Conservation (phyloP, 92 coral and sea anemone species). For the Porites cylindrica region DNA sequence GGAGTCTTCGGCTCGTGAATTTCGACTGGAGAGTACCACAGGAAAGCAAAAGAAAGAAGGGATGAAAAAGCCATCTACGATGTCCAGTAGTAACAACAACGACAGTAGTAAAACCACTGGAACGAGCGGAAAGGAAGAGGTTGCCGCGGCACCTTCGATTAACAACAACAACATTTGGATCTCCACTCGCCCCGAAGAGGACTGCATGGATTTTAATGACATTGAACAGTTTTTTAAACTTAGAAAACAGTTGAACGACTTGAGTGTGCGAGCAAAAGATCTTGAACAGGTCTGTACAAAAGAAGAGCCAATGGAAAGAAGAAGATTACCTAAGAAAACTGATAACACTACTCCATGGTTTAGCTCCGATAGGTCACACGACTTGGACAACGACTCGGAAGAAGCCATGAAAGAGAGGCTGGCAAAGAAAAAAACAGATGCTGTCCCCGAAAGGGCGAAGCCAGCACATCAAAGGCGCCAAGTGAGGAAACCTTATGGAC, state of each 20-base stretch:
- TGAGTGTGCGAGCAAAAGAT: neutral
- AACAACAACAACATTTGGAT: neutral
- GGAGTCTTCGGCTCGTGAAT: neutral
- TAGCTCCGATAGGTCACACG: neutral
- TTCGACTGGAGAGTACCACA: neutral
- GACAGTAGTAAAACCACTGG: too few species aligned
- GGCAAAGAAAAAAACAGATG: neutral
- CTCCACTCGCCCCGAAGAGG: slow-evolving; percentile 27
- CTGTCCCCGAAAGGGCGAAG: neutral
- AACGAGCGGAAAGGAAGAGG: too few species aligned
- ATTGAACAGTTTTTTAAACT: slow-evolving; percentile 1
- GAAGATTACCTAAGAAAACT: neutral
- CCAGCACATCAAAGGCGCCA: too few species aligned
- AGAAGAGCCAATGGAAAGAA: neutral
- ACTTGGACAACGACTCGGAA: neutral
- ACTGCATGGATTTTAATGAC: slow-evolving; percentile 31
- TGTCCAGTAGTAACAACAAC: too few species aligned
- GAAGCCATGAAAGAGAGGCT: neutral
- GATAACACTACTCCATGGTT: neutral
- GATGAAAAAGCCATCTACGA: neutral
- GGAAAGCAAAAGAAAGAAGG: neutral
- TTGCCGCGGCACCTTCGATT: neutral
- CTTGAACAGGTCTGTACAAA: neutral
- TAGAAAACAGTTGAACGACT: neutral
- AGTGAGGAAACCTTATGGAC: neutral